Evolutionary conservation across 1,140 invertebrate species (phyloP).

Genomic region (Calycopis cecrops): DNA sequence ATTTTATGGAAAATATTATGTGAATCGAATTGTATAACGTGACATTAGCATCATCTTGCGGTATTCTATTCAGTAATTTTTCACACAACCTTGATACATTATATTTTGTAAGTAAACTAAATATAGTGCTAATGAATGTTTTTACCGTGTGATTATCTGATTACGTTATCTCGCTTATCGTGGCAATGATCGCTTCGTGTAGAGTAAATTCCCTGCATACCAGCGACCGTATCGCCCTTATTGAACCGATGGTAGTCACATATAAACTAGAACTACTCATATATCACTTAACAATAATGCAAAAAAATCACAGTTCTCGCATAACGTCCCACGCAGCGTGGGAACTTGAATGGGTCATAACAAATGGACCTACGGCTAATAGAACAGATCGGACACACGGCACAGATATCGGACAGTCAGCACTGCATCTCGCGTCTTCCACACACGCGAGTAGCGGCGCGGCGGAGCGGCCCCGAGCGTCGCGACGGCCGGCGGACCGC

Average conservation of each 20-base stretch:
- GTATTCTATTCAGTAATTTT: constrained; percentile 25
- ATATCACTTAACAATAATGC: no score
- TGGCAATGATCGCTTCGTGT: constrained; percentile 47
- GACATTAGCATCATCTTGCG: background rate
- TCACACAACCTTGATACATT: constrained; percentile 30
- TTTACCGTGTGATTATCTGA: constrained; percentile 63
- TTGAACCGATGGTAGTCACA: background rate
- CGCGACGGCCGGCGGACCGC: constrained; percentile 70
- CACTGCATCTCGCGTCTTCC: constrained; percentile 55
- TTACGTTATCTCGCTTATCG: constrained; percentile 64
- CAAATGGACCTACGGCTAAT: constrained; percentile 12
- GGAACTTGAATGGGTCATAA: background rate
- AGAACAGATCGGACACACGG: constrained; percentile 23
- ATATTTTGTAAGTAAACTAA: constrained; percentile 16
- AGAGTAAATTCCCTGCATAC: constrained; percentile 50
- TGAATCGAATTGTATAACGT: background rate
- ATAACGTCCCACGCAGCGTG: background rate
- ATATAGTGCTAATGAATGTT: constrained; percentile 61
- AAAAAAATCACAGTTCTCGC: background rate
- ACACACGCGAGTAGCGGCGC: constrained; percentile 39
- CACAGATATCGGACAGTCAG: constrained; percentile 38
- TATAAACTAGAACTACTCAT: background rate
- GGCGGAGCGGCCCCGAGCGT: constrained; percentile 59
- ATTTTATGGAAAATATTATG: background rate
- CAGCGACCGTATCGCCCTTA: constrained; percentile 26